These are phyloP conservation scores for Alviniconcha strummeri DNA, from an alignment of 2,888 invertebrate genomes.

Conservation along the genomic window DNA sequence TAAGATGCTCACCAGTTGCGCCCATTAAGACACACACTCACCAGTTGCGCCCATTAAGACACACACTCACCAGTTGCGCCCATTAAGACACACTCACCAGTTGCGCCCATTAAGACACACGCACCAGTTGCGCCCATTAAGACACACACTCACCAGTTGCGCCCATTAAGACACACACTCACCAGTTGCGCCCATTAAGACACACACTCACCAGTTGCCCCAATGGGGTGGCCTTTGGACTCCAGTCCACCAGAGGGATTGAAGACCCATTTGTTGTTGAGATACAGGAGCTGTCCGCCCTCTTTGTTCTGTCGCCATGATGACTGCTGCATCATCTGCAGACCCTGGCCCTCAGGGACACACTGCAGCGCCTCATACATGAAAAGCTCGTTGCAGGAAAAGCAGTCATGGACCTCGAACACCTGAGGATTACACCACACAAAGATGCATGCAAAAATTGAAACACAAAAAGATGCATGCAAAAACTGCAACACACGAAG, in stretches of 20 bases:
- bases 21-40: constrained; percentile 44
- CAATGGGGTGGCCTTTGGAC: constrained; percentile 98
- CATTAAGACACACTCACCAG: constrained; percentile 77
- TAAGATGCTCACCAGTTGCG: background rate
- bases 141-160: too few species aligned
- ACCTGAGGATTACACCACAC: background rate
- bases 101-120: too few species aligned
- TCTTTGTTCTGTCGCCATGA: constrained; percentile 56
- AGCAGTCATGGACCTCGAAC: constrained; percentile 90
- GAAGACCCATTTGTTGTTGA: constrained; percentile 91
- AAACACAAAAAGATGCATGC: too few species aligned
- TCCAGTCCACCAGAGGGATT: constrained; percentile 99
- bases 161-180: background rate
- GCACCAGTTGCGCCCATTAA: background rate
- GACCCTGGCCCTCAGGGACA: constrained; percentile 55
- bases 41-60: constrained; percentile 84
- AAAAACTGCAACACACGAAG: too few species aligned
- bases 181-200: background rate
- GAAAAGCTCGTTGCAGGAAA: constrained; percentile 96
- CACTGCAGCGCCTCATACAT: constrained; percentile 92
- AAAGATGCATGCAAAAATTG: too few species aligned
- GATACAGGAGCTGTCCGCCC: constrained; percentile 83
- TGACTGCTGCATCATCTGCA: constrained; percentile 52
- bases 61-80: constrained; percentile 83
- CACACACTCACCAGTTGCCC: constrained; percentile 86